These are phyloP conservation scores for Neopipo cinnamomea DNA, from an alignment of 2,113 vertebrate species.

Conservation along the genomic window DNA sequence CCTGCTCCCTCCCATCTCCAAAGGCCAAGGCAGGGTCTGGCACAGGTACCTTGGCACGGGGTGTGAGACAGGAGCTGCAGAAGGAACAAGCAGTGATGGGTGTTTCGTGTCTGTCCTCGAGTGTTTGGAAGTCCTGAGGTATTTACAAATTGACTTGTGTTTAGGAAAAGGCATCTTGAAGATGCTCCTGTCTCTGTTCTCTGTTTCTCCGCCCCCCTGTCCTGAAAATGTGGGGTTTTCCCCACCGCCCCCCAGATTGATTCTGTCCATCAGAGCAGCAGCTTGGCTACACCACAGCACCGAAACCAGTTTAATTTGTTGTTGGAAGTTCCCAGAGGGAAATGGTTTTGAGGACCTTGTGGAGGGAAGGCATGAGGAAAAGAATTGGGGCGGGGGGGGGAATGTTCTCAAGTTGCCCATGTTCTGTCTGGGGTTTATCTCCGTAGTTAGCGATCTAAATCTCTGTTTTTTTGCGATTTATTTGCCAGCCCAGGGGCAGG, in stretches of 20 bases:
- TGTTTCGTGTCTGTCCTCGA: accelerated
- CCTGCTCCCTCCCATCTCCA: not conserved
- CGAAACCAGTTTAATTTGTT: accelerated
- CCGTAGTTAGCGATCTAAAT: accelerated
- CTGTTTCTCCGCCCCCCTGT: not conserved
- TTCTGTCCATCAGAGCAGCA: not conserved
- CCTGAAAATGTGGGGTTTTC: accelerated
- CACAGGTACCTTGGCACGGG: accelerated
- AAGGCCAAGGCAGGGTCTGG: accelerated
- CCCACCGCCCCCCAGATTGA: accelerated
- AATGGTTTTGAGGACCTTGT: not conserved
- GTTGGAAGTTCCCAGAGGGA: not conserved
- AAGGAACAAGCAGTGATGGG: accelerated
- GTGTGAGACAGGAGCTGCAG: accelerated
- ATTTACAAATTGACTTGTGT: accelerated
- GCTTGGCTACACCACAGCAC: not conserved
- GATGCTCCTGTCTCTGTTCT: not conserved
- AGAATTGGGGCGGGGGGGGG: not conserved
- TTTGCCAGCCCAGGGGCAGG: not conserved
- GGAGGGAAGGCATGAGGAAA: not conserved
- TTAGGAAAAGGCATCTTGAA: not conserved
- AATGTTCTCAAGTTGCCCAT: not conserved
- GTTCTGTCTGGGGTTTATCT: not conserved
- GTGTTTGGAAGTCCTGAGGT: not conserved
- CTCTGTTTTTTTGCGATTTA: accelerated